Evolutionary conservation across 2,888 invertebrate species (phyloP), one percentile per base, ranked within the genome.

Genomic region (Sinodicranocentrus sp.): DNA sequence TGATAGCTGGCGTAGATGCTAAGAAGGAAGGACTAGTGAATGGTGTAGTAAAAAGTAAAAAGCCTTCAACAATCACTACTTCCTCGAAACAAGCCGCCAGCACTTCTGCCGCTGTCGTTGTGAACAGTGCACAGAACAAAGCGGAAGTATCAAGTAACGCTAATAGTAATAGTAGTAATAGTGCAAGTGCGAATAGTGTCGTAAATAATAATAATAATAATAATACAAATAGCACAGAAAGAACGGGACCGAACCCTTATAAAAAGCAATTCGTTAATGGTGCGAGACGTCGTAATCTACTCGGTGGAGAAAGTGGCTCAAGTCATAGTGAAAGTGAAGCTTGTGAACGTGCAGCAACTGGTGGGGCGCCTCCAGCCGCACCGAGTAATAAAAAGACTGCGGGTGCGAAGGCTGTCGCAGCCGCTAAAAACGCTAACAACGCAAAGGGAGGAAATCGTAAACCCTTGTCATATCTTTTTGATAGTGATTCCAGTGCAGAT

Each of bases 231-330:
- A 78, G 65, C 28, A 65, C 54, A 65, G 79, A 57, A 67, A 85
- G 84, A 67, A 68, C 48, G 26, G 43, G 63, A 17, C 91, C 93
- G 72, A 94, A 95, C 91, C 94, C 94, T 1, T 95, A 95, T 89
- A 95, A 94, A 90, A 94, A 94, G 90, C 92, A 94, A 86, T 95
- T 95, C 90, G 93, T 95, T 71, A 95, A 96, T 90, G 95, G 95
- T 61, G 93, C 93, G 52, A 91, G 94, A 33, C 92, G 92, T 87
- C 92, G 94, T 85, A 88, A 89, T 63, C 80, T 84, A 48, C 48
- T 84, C 19, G 84, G 87, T 17, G 84, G 75, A 21, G 84, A 83
- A 6, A 83, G 84, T 72, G 75, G 83, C 68, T 86, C 87, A 17
- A 87, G 87, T 86, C 70, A 87, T 28, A 89, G 89, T 88, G 89